A percentile compares a stretch with the other conserved stretches of the same genome.
These are phyloP conservation scores for Daboia siamensis DNA, from an alignment of 2,113 vertebrate genomes.

Conservation along the genomic window DNA sequence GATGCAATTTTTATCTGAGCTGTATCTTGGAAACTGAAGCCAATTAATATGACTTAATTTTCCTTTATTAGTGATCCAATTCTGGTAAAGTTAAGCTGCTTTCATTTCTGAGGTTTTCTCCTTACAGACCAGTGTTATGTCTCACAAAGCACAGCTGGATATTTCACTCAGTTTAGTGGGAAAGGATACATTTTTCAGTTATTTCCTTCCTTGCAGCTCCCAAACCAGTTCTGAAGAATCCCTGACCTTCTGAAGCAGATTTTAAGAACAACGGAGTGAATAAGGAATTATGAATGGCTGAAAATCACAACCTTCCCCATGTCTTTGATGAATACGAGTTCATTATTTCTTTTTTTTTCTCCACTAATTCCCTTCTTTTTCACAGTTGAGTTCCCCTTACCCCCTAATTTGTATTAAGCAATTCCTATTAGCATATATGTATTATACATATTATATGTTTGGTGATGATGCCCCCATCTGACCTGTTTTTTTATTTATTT, in stretches of 20 bases:
- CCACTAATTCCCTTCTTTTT: not conserved
- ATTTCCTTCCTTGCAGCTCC: not conserved
- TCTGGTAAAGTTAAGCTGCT: too few relatives aligned
- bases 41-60: too few relatives aligned
- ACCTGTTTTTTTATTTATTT: not conserved
- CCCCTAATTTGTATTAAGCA: too few relatives aligned
- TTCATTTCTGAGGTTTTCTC: too few relatives aligned
- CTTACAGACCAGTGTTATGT: not conserved
- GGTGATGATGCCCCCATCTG: too few relatives aligned
- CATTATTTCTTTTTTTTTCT: not conserved
- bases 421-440: not conserved
- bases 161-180: not conserved
- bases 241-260: not conserved
- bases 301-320: not conserved
- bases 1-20: too few relatives aligned
- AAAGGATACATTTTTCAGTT: not conserved
- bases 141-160: not conserved
- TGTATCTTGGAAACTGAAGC: too few relatives aligned
- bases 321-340: not conserved
- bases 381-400: not conserved
- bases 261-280: not conserved
- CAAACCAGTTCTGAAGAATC: not conserved
- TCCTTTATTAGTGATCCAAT: too few relatives aligned
- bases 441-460: not conserved
- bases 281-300: not conserved